Conservation (phyloP, 1,140 invertebrate species). For the Aethina tumida region DNA sequence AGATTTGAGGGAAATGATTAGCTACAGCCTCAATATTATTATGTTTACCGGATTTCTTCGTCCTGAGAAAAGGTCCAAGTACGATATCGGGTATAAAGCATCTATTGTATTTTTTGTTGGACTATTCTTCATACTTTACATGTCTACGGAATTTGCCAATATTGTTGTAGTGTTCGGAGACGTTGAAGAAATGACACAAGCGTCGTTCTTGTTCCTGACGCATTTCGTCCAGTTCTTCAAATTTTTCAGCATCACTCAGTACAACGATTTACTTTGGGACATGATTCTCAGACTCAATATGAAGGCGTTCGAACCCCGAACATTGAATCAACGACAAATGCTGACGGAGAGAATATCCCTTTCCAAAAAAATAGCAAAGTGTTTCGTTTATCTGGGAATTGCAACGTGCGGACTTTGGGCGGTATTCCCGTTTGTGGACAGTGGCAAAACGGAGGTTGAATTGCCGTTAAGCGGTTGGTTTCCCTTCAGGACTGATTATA, state of each 20-base stretch:
- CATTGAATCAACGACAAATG: slow-evolving; percentile 2
- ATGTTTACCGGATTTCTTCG: not conserved
- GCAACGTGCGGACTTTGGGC: slow-evolving; percentile 7
- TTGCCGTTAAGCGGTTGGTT: slow-evolving; percentile 26
- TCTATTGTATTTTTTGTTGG: slow-evolving; percentile 8
- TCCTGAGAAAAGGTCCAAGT: no score
- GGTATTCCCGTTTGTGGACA: slow-evolving; percentile 21
- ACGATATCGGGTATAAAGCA: no score
- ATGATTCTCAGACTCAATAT: slow-evolving; percentile 5
- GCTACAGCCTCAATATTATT: not conserved
- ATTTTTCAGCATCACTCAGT: slow-evolving; percentile 1
- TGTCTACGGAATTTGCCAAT: slow-evolving; percentile 8
- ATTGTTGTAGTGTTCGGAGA: slow-evolving; percentile 8
- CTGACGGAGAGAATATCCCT: slow-evolving; percentile 4
- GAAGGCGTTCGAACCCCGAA: slow-evolving; percentile 12
- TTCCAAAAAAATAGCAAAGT: slow-evolving; percentile 8
- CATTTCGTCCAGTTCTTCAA: slow-evolving; percentile 13
- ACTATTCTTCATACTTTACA: slow-evolving; percentile 4
- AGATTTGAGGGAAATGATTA: slow-evolving; percentile 5
- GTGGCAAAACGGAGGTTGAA: slow-evolving; percentile 4
- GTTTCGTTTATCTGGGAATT: not conserved
- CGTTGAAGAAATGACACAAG: slow-evolving; percentile 10
- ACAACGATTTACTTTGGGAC: slow-evolving; percentile 1
- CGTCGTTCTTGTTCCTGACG: slow-evolving; percentile 13
- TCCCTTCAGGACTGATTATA: slow-evolving; percentile 20